phyloP scores from a whole-genome alignment of 2,797 vertebrate species.

The Arnoldichthys spilopterus region DNA sequence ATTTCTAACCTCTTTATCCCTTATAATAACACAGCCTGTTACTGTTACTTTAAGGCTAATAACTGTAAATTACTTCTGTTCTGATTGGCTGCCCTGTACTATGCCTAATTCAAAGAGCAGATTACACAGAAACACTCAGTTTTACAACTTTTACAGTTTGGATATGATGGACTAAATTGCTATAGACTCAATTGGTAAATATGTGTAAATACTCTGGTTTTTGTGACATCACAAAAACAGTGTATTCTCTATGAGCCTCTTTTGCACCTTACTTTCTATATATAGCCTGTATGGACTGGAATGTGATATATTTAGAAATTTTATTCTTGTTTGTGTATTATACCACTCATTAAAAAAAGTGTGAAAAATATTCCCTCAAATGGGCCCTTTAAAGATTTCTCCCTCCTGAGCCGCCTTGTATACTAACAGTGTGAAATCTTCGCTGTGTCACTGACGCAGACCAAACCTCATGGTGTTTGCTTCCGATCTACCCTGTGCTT shows the following conservation, averaged over 20 bases:
- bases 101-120: no score
- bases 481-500: slow-evolving; percentile 61
- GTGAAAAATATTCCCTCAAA: neutral
- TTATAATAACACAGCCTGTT: no score
- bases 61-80: no score
- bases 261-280: neutral
- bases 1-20: no score
- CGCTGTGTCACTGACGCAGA: slow-evolving; percentile 57
- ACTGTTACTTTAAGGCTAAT: no score
- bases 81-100: no score
- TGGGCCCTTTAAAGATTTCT: slow-evolving; percentile 54
- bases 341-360: neutral
- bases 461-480: slow-evolving; percentile 58
- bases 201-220: no score
- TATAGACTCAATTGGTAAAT: no score
- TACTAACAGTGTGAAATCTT: slow-evolving; percentile 61
- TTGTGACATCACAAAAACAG: neutral
- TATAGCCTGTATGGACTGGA: neutral
- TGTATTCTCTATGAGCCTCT: neutral
- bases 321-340: neutral
- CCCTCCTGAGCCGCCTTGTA: slow-evolving; percentile 63
- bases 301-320: neutral
- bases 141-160: no score
- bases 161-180: no score
- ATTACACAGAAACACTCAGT: no score